Evolutionary conservation across 2,797 vertebrate species (phyloP).

Genomic region (Malurus splendens): DNA sequence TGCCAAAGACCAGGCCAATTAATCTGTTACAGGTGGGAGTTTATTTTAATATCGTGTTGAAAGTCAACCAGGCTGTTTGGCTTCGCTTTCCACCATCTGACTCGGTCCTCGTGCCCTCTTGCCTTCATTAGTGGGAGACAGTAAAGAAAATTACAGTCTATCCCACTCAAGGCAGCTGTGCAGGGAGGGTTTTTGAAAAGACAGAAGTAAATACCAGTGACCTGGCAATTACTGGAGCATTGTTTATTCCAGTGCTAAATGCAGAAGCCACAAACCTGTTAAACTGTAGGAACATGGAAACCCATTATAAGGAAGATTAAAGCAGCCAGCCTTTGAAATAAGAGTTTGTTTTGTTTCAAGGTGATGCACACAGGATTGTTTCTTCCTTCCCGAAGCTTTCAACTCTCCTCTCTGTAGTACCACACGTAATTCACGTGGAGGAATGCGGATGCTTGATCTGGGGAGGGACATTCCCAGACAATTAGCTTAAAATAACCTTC

Average conservation of each 20-base stretch:
- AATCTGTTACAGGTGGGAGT: constrained; percentile 1
- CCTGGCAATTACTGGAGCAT: constrained; percentile 44
- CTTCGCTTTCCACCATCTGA: background rate
- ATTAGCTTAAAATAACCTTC: background rate
- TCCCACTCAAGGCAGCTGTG: background rate
- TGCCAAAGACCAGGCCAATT: constrained; percentile 6
- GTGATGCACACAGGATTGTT: background rate
- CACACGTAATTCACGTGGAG: background rate
- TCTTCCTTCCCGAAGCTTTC: background rate
- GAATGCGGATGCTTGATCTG: background rate
- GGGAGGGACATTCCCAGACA: background rate
- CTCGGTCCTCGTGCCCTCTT: constrained; percentile 44
- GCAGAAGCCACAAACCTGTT: background rate
- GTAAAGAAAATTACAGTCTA: constrained; percentile 50
- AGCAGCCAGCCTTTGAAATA: background rate
- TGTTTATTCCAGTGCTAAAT: constrained; percentile 48
- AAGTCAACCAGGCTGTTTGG: constrained; percentile 2
- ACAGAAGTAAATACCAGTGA: constrained; percentile 54
- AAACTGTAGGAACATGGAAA: background rate
- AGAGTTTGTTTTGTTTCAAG: background rate
- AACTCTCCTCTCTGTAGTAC: background rate
- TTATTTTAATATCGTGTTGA: background rate
- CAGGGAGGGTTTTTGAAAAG: constrained; percentile 24
- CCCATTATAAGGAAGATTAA: constrained; percentile 6
- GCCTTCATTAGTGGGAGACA: constrained; percentile 51